These are phyloP conservation scores for Pycnonotus jocosus DNA, from an alignment of 2,113 vertebrate species.

Conservation along the genomic window DNA sequence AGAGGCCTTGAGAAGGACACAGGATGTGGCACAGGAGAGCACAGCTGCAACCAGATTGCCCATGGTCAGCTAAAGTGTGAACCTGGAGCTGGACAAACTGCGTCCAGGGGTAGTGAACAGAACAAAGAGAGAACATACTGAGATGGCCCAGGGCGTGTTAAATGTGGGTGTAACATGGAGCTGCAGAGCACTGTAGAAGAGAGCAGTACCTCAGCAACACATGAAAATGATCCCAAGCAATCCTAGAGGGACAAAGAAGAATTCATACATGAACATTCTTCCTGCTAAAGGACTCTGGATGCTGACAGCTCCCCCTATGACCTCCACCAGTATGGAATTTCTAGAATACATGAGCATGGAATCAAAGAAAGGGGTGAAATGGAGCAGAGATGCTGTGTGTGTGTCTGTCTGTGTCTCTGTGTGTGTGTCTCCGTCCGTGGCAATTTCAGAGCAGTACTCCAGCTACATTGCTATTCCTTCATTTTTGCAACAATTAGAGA, in stretches of 20 bases:
- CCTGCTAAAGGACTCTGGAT: neutral
- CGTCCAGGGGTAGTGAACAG: neutral
- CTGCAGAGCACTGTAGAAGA: neutral
- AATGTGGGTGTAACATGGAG: neutral
- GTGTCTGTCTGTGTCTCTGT: neutral
- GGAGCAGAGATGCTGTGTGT: too few species aligned
- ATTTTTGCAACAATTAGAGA: neutral
- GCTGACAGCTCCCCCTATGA: neutral
- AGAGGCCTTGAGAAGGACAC: neutral
- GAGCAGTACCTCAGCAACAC: neutral
- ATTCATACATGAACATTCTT: neutral
- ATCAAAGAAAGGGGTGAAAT: neutral
- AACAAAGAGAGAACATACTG: neutral
- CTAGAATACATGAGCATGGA: neutral
- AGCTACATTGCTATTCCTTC: neutral
- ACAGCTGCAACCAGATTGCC: neutral
- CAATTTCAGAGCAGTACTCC: neutral
- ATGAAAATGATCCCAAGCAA: neutral
- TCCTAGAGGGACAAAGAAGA: neutral
- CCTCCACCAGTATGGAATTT: neutral
- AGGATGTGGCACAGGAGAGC: neutral
- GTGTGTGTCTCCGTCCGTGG: neutral
- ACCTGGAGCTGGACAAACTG: neutral
- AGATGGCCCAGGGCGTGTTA: too few species aligned
- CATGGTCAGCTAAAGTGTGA: accelerated